Evolutionary conservation across 2,797 vertebrate genomes (phyloP), one percentile per base, ranked within the genome.

Genomic region (Syncerus caffer): DNA sequence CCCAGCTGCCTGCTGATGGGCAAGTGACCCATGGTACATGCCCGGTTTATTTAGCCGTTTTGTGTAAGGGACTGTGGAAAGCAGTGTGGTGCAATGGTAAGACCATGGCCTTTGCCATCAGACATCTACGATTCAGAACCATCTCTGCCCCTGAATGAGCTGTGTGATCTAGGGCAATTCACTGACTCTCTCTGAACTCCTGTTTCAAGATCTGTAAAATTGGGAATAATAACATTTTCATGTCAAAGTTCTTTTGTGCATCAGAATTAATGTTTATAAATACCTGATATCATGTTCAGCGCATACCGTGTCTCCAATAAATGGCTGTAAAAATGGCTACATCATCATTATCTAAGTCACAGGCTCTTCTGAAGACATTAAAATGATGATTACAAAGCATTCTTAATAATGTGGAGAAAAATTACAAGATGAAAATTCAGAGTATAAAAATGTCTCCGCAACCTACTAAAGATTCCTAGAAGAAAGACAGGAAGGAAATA

Each of bases 21-120:
- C 19, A 27, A 5, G 45, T 6, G n/a, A 16, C 12, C 23, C n/a
- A 38, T 31, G 86, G 45, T 3, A 27, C 11, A 10, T 3, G 6
- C 0, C 8, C 0, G 7, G 53, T 27, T 51, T 10, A 7, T 10
- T n/a, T 47, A n/a, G 13, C 17, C 12, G 14, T 23, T 15, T 67
- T 6, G 25, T 12, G 16, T 27, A 10, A 42, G 57, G 76, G 84
- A 10, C 21, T 17, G 34, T 8, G 8, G 38, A 16, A 51, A 25
- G 51, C 83, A 31, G 17, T 45, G 16, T 27, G 7, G 42, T 13
- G 7, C 10, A 42, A 2, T 15, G 85, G 23, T 16, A 10, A 76
- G 27, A 5, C 57, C 76, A 50, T 0, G 38, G 53, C 16, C 67
- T 71, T 78, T 78, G 50, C n/a, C 85, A 58, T 53, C 12, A 58